Evolutionary conservation across 2,113 vertebrate species (phyloP), one percentile per base, ranked within the genome.

Genomic region (Leptodactylus fuscus): DNA sequence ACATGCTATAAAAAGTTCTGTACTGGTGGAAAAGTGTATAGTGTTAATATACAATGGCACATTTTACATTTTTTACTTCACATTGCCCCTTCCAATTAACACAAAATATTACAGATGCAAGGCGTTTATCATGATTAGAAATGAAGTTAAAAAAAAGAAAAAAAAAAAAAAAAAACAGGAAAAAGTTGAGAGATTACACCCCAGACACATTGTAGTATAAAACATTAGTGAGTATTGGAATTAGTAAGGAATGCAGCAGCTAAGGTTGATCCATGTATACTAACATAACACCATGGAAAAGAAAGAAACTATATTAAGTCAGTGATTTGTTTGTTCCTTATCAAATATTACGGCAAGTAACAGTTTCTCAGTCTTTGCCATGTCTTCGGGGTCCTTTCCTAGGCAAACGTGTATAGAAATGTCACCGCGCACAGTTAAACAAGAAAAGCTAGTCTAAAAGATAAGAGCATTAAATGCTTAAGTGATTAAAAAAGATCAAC

Each of bases 41-140:
- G 96, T 97, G 96, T 97, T 97, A 96, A 96, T 95, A 96, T 97
- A 97, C 96, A 97, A 96, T 96, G 95, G 95, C 95, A 97, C 94
- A 94, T 96, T 94, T 96, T 93, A 85, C 90, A 91, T 89, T 91
- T 93, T 44, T 93, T 92, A 92, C 92, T 93, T 92, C 91, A 94
- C 93, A 94, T 77, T 90, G 90, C 81, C 90, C 90, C 92, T 93
- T 89, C 88, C 90, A 86, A 81, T 16, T 81, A 79, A 84, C 73
- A 76, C 58, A 89, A 93, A 93, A 91, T 91, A 90, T 92, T 93
- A 89, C 90, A 93, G 82, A 88, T 60, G 71, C 93, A 91, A 91
- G 90, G 88, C 92, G 22, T 60, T 89, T 89, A 92, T 86, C 85
- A 93, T 91, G 89, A 92, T 94, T 94, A 95, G 92, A 94, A 94